Percentiles rank a stretch among this genome's conserved stretches.
phyloP scores from a whole-genome alignment of 2,113 vertebrate genomes.

The Siphamia tubifer region DNA sequence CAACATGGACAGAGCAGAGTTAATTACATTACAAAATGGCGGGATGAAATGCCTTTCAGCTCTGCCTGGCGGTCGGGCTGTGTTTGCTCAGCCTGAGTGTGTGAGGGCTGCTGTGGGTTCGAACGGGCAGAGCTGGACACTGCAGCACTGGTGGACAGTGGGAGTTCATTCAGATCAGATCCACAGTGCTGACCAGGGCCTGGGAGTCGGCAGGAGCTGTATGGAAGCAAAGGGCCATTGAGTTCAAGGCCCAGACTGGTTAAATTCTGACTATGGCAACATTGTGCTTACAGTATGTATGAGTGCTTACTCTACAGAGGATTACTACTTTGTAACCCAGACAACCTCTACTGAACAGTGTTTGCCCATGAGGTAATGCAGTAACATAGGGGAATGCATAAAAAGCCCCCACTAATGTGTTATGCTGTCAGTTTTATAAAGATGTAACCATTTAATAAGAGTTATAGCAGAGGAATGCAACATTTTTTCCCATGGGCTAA shows the following conservation, averaged over 20 bases:
- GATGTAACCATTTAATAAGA: too few species aligned
- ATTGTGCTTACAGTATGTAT: too few species aligned
- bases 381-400: neutral
- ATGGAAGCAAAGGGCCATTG: constrained; percentile 28
- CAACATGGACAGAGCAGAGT: constrained; percentile 38
- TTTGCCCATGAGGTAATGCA: neutral
- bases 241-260: constrained; percentile 38
- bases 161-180: constrained; percentile 35
- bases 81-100: constrained; percentile 69
- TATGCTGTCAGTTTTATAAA: neutral
- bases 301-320: too few species aligned
- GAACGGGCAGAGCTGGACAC: constrained; percentile 21
- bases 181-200: constrained; percentile 4
- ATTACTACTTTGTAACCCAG: neutral
- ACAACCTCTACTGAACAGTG: neutral
- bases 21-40: constrained; percentile 63
- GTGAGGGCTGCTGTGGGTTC: constrained; percentile 55
- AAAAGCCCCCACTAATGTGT: neutral
- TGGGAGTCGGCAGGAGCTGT: constrained; percentile 1
- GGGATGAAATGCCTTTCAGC: constrained; percentile 43
- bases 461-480: too few species aligned
- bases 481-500: too few species aligned
- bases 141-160: constrained; percentile 23
- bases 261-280: too few species aligned
- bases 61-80: constrained; percentile 34